phyloP scores from a whole-genome alignment of 2,888 invertebrate genomes.

The Dyspetes luteomarginatus region DNA sequence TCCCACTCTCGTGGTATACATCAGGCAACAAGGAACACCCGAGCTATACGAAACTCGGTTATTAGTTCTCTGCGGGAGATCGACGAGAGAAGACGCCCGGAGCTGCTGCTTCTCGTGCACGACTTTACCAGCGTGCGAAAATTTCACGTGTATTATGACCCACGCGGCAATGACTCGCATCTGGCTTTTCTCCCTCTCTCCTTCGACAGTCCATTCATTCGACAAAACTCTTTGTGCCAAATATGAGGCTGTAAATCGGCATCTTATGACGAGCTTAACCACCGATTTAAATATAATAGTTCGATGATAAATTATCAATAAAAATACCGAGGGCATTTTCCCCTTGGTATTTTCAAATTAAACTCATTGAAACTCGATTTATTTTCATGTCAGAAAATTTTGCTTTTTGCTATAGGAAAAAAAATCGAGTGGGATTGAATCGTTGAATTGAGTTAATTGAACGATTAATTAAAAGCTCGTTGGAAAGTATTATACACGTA shows the following conservation, averaged over 20 bases:
- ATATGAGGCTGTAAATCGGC: not conserved
- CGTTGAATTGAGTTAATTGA: no score
- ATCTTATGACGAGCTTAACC: not conserved
- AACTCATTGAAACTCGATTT: no score
- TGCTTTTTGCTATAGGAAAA: no score
- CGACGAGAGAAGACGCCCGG: conserved; percentile 19
- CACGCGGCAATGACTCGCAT: conserved; percentile 18
- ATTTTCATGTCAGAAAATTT: no score
- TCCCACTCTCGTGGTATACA: conserved; percentile 51
- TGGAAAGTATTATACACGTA: no score
- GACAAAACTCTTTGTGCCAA: conserved; percentile 11
- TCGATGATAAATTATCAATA: not conserved
- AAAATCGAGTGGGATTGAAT: no score
- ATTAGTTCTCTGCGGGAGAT: conserved; percentile 81
- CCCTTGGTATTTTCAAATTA: no score
- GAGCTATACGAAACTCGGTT: conserved; percentile 76
- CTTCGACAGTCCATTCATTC: not conserved
- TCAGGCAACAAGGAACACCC: conserved; percentile 52
- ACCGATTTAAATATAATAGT: not conserved
- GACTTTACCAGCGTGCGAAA: conserved; percentile 28
- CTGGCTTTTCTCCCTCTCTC: conserved; percentile 36
- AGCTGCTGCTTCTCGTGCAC: conserved; percentile 51
- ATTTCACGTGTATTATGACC: not conserved
- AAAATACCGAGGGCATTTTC: no score
- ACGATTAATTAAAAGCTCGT: no score